Base-by-base conservation (phyloP, 2,113 vertebrate genomes). In the Entelurus aequoreus region DNA sequence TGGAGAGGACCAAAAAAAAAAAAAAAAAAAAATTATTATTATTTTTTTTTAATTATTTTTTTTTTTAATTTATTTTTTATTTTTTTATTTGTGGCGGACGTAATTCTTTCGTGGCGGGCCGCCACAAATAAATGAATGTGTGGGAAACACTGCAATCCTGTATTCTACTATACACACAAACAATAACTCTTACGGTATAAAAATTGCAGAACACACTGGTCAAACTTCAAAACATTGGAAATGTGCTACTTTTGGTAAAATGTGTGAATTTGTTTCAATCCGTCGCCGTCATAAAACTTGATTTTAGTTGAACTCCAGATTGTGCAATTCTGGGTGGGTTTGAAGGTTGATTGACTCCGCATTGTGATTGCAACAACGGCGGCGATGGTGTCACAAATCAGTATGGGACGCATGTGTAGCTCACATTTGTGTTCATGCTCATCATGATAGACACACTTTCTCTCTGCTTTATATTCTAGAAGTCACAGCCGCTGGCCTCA, bases 381-480 rank as follows among this genome's bases (percentile, higher is more conserved):
- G 15, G 7, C 19, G 15, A 28, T 14, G 54, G 12, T 49, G 46
- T 46, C 1, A 46, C 10, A 12, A 46, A 46, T 46, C 12, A 46
- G 42, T 15, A 12, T 48, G 56, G 2, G 4, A 50, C 38, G 11
- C 19, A 59, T 37, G 55, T 44, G 55, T 1, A 13, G 55, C 38
- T 44, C 37, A 19, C n/a, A 7, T 40, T 21, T 10, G 21, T 16
- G 15, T 40, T 15, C 54, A 16, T 12, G 9, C 54, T 40, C 19
- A 38, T 9, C 37, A 9, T 16, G 16, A 21, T 14, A 2, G 14
- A 35, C 64, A 54, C 40, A 50, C 16, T 62, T 37, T 49, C 65
- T n/a, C 37, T 63, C 65, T 44, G 52, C 48, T 81, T 74, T 72
- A 60, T 69, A 76, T 78, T 75, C 64, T 66, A 46, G 14, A 63